phyloP scores from a whole-genome alignment of 2,797 vertebrate species.

The Neosalanx taihuensis region DNA sequence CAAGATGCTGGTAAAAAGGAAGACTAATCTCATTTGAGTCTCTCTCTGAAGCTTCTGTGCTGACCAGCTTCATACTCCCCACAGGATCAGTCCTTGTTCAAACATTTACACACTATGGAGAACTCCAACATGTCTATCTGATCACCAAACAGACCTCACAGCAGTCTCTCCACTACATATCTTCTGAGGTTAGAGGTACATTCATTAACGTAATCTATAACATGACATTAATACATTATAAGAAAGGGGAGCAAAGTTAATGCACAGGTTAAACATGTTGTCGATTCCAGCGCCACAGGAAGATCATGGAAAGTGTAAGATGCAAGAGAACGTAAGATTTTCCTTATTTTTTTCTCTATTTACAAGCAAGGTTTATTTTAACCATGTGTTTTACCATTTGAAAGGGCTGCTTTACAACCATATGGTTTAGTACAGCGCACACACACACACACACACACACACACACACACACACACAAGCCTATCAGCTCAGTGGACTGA shows the following conservation, averaged over 20 bases:
- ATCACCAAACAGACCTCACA: too few relatives aligned
- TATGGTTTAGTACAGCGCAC: slow-evolving; percentile 13
- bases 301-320: not conserved
- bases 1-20: slow-evolving; percentile 12
- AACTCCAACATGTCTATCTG: slow-evolving; percentile 2
- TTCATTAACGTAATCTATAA: not conserved
- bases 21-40: slow-evolving; percentile 26
- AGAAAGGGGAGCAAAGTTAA: not conserved
- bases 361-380: slow-evolving; percentile 20
- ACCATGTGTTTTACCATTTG: slow-evolving; percentile 29
- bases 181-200: not conserved
- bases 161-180: not conserved
- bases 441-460: slow-evolving; percentile 2
- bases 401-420: slow-evolving; percentile 23
- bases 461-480: slow-evolving; percentile 4
- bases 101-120: slow-evolving; percentile 7
- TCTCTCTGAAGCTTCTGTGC: slow-evolving; percentile 13
- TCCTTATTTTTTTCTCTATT: slow-evolving; percentile 18
- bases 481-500: slow-evolving; percentile 12
- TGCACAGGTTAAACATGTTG: not conserved
- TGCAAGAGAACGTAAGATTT: not conserved
- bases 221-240: too few relatives aligned
- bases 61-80: slow-evolving; percentile 2
- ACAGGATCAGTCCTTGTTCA: slow-evolving; percentile 10
- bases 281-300: not conserved